A percentile compares a stretch with the other conserved stretches of the same genome.
These are phyloP conservation scores for Illadopsis cleaveri DNA, from an alignment of 2,113 vertebrate genomes.

Conservation along the genomic window DNA sequence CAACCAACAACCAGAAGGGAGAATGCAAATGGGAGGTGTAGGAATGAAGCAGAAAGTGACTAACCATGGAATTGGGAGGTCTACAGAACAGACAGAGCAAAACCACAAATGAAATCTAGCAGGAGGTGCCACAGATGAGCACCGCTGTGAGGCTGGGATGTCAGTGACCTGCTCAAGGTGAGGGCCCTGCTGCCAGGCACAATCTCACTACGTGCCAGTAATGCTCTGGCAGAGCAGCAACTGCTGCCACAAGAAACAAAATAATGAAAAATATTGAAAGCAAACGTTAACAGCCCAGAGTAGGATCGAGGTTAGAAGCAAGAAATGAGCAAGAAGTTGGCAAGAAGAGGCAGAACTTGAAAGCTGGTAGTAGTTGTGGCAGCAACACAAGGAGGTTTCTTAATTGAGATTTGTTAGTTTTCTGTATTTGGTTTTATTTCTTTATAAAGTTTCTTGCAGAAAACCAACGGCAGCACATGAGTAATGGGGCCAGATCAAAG, in stretches of 20 bases:
- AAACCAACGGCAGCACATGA: not conserved
- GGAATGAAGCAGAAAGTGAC: not conserved
- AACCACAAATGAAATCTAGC: not conserved
- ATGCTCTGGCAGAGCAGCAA: not conserved
- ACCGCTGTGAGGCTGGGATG: not conserved
- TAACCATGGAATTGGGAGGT: not conserved
- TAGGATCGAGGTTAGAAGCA: not conserved
- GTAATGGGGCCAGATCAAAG: not conserved
- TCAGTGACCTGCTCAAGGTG: not conserved
- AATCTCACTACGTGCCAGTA: fast-evolving
- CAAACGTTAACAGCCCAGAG: not conserved
- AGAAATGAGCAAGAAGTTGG: not conserved
- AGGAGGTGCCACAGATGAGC: fast-evolving
- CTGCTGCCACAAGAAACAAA: not conserved
- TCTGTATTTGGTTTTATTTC: not conserved
- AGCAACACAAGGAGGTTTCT: not conserved
- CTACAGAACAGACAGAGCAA: not conserved
- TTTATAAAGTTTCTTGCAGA: not conserved
- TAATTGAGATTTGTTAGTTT: not conserved
- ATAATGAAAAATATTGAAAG: not conserved
- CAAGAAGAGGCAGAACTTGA: not conserved
- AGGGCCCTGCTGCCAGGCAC: not conserved
- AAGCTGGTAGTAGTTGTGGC: not conserved
- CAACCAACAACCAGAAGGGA: not conserved
- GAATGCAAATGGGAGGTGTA: not conserved